These are phyloP conservation scores for Serrognathus titanus DNA, from an alignment of 2,888 invertebrate genomes.

Conservation along the genomic window DNA sequence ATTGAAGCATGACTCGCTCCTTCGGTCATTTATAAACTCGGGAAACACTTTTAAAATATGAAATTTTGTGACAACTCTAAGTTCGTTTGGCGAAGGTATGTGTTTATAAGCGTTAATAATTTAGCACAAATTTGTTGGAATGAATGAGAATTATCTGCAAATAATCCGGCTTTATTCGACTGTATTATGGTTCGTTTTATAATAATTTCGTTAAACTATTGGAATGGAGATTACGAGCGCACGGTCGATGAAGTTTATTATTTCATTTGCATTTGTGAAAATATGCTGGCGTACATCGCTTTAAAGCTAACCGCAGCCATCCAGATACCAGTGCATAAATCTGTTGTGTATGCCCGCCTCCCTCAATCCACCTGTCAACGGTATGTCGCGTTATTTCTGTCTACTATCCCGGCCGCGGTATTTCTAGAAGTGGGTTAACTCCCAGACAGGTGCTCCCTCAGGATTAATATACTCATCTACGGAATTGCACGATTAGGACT, in stretches of 20 bases:
- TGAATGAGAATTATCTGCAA: no score
- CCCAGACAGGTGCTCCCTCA: slow-evolving; percentile 23
- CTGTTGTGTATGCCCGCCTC: slow-evolving; percentile 12
- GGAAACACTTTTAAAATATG: no score
- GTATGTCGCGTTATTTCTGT: slow-evolving; percentile 27
- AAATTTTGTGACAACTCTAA: no score
- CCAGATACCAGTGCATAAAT: slow-evolving; percentile 5
- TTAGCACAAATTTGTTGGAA: no score
- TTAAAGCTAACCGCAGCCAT: slow-evolving; percentile 1
- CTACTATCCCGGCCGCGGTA: slow-evolving; percentile 18
- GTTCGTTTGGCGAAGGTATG: no score
- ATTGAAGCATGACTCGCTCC: no score
- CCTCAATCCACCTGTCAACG: slow-evolving; percentile 27
- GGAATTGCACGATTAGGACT: slow-evolving; percentile 15
- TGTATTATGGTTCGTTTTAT: no score
- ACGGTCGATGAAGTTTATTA: not conserved
- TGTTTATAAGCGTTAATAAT: no score
- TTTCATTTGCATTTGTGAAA: slow-evolving; percentile 6
- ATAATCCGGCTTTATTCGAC: no score
- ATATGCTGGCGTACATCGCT: not conserved
- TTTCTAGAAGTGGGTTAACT: slow-evolving; percentile 26
- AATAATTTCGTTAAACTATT: no score
- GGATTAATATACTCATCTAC: slow-evolving; percentile 28
- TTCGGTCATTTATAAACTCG: no score
- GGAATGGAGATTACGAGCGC: not conserved